Percentiles rank a stretch among this genome's conserved stretches.
phyloP scores from a whole-genome alignment of 2,797 vertebrate species.

The Remorina albescens region DNA sequence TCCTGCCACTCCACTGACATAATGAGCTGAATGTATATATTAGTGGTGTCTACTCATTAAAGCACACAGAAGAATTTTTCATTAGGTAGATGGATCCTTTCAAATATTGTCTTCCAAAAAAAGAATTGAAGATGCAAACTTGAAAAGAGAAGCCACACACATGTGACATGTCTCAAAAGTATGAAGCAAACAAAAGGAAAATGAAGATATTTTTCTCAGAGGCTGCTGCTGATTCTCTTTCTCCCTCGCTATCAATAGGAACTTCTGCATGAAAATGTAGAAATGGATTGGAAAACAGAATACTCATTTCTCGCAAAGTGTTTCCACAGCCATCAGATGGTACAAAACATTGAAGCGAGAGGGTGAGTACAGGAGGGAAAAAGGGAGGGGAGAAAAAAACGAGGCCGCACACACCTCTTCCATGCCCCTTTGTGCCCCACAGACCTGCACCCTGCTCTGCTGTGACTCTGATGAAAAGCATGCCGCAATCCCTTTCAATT shows the following conservation, averaged over 20 bases:
- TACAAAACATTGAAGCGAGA: conserved; percentile 62
- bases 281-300: conserved; percentile 65
- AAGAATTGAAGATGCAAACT: conserved; percentile 57
- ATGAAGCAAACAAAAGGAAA: conserved; percentile 72
- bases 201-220: conserved; percentile 70
- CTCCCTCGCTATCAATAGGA: conserved; percentile 55
- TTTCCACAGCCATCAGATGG: conserved; percentile 65
- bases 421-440: conserved; percentile 58
- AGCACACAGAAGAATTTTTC: conserved; percentile 51
- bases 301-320: conserved; percentile 67
- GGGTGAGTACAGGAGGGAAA: neutral
- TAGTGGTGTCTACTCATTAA: conserved; percentile 69
- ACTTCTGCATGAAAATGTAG: conserved; percentile 60
- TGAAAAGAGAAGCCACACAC: conserved; percentile 53
- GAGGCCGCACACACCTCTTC: conserved; percentile 43
- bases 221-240: conserved; percentile 64
- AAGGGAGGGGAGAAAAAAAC: conserved; percentile 26
- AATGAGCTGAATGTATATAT: conserved; percentile 57
- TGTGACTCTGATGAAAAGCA: conserved; percentile 86
- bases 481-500: conserved; percentile 87
- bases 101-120: conserved; percentile 63
- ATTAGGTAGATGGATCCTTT: conserved; percentile 59
- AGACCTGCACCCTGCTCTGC: conserved; percentile 68
- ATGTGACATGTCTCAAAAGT: conserved; percentile 66
- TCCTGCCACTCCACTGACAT: conserved; percentile 48